These are phyloP conservation scores for Drosophila sordidula DNA, from an alignment of 2,888 invertebrate genomes.

Conservation along the genomic window DNA sequence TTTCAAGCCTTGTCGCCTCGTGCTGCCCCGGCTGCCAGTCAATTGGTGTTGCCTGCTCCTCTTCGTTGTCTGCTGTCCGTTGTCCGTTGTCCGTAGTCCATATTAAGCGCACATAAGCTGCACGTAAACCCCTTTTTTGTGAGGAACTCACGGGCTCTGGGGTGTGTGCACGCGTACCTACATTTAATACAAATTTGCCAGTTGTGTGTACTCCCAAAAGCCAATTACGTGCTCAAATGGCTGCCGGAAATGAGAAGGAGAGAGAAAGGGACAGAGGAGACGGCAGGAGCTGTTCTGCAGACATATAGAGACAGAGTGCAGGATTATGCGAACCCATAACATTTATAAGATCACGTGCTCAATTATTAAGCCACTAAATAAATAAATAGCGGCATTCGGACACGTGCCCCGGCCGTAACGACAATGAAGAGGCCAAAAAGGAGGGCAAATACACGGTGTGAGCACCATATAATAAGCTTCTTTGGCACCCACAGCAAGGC, in stretches of 20 bases:
- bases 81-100: constrained; percentile 33
- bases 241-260: constrained; percentile 34
- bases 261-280: neutral
- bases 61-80: constrained; percentile 16
- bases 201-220: constrained; percentile 73
- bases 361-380: constrained; percentile 81
- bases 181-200: constrained; percentile 75
- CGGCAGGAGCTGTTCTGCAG: neutral
- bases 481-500: neutral
- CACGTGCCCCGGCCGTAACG: constrained; percentile 59
- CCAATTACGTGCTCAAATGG: constrained; percentile 76
- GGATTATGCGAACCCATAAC: constrained; percentile 57
- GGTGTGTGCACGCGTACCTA: constrained; percentile 44
- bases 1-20: constrained; percentile 59
- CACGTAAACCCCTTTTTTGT: constrained; percentile 73
- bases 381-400: constrained; percentile 69
- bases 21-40: constrained; percentile 3
- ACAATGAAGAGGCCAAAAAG: constrained; percentile 27
- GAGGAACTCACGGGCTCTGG: constrained; percentile 25
- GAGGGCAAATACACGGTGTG: neutral
- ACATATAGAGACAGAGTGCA: constrained; percentile 9
- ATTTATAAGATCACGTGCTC: constrained; percentile 80
- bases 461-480: constrained; percentile 40
- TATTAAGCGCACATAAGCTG: constrained; percentile 74
- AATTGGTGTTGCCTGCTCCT: constrained; percentile 6